phyloP scores from a whole-genome alignment of 1,140 invertebrate genomes.

The Trypoxylus dichotomus region DNA sequence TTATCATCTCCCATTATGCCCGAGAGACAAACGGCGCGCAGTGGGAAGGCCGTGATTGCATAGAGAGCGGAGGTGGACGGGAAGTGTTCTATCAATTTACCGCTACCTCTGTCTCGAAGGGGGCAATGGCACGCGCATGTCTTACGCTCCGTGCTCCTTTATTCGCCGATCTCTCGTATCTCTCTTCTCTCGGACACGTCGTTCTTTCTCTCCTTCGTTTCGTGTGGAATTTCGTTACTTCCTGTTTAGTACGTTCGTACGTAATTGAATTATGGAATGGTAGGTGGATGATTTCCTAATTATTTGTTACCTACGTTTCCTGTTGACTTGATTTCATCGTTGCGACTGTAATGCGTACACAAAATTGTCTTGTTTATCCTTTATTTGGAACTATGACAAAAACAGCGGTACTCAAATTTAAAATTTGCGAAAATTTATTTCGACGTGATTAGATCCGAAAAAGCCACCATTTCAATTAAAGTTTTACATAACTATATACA shows the following conservation, averaged over 20 bases:
- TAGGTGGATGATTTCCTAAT: neutral
- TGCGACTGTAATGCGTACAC: neutral
- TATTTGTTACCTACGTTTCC: neutral
- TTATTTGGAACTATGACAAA: no score
- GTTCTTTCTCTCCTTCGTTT: neutral
- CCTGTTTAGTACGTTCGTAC: neutral
- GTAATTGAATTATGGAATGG: neutral
- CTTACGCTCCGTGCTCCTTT: neutral
- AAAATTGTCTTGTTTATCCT: no score
- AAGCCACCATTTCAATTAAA: no score
- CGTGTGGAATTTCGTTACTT: neutral
- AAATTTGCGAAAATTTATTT: no score
- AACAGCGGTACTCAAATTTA: no score
- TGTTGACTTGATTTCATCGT: neutral
- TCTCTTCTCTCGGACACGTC: neutral
- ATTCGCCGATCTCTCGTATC: neutral
- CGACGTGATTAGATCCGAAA: no score
- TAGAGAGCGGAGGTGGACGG: constrained; percentile 33
- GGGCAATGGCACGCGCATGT: constrained; percentile 27
- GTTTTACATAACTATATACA: no score
- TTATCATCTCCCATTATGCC: constrained; percentile 30
- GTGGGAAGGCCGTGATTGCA: constrained; percentile 32
- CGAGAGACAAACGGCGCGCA: constrained; percentile 28
- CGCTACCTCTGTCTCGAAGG: constrained; percentile 14
- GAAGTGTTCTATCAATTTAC: constrained; percentile 30